phyloP scores from a whole-genome alignment of 2,113 vertebrate species.

The Trogon surrucura region DNA sequence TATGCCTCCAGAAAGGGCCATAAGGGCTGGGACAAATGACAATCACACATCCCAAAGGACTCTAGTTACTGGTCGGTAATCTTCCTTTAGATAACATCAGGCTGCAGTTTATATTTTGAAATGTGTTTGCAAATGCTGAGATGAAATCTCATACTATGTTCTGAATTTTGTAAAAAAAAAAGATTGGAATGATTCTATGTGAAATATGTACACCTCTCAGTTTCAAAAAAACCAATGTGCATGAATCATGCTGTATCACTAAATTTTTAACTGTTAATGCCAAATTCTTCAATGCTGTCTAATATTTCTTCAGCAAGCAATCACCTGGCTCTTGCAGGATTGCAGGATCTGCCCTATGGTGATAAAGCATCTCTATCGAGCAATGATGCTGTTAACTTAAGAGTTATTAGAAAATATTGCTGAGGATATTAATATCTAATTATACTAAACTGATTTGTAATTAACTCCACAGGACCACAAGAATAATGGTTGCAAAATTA shows the following conservation, averaged over 20 bases:
- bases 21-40: background rate
- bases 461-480: slow-evolving; percentile 68
- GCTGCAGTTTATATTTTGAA: background rate
- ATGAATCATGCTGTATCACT: background rate
- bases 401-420: slow-evolving; percentile 76
- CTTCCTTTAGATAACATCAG: background rate
- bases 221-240: background rate
- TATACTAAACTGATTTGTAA: slow-evolving; percentile 76
- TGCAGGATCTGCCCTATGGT: background rate
- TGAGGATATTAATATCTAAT: slow-evolving; percentile 77
- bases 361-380: slow-evolving; percentile 49
- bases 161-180: background rate
- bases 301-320: background rate
- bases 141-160: background rate
- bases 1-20: background rate
- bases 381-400: slow-evolving; percentile 63
- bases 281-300: background rate
- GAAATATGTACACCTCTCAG: background rate
- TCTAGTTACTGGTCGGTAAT: background rate
- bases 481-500: slow-evolving; percentile 71
- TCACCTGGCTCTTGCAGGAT: background rate
- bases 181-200: background rate
- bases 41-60: background rate
- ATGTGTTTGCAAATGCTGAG: background rate
- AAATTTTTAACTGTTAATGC: background rate